These are phyloP conservation scores for Dusona sp. DNA, from an alignment of 2,888 invertebrate species.

Conservation along the genomic window DNA sequence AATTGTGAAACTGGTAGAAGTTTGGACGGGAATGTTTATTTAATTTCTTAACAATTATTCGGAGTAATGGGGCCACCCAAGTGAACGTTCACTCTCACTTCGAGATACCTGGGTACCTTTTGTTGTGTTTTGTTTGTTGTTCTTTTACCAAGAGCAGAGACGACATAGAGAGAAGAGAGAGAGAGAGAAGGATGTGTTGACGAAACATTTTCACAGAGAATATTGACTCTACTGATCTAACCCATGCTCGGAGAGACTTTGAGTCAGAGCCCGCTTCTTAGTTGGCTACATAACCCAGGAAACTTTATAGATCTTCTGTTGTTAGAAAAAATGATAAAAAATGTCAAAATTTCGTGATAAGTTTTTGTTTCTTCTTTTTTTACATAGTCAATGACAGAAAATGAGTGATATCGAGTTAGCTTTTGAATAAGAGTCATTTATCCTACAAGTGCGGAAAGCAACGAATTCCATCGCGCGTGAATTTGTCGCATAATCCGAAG, in stretches of 20 bases:
- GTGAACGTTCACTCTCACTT: slow-evolving; percentile 61
- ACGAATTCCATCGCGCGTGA: no score
- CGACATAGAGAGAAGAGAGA: slow-evolving; percentile 24
- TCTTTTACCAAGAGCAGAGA: slow-evolving; percentile 39
- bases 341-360: no score
- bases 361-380: no score
- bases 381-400: no score
- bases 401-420: no score
- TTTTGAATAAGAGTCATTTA: no score
- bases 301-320: slow-evolving; percentile 2
- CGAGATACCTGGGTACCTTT: slow-evolving; percentile 34
- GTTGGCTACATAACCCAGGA: slow-evolving; percentile 11
- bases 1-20: slow-evolving; percentile 50
- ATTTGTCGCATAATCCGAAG: no score
- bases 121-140: slow-evolving; percentile 27
- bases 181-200: slow-evolving; percentile 43
- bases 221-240: slow-evolving; percentile 22
- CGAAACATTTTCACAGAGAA: slow-evolving; percentile 50
- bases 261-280: slow-evolving; percentile 26
- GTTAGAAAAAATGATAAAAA: no score
- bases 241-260: slow-evolving; percentile 53
- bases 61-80: slow-evolving; percentile 72
- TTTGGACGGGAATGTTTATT: slow-evolving; percentile 64
- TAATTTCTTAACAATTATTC: slow-evolving; percentile 70
- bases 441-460: no score